Evolutionary conservation across 30 jellyfish, hydroid and myxozoan species (phyloP).

Genomic region (Turritopsis rubra): DNA sequence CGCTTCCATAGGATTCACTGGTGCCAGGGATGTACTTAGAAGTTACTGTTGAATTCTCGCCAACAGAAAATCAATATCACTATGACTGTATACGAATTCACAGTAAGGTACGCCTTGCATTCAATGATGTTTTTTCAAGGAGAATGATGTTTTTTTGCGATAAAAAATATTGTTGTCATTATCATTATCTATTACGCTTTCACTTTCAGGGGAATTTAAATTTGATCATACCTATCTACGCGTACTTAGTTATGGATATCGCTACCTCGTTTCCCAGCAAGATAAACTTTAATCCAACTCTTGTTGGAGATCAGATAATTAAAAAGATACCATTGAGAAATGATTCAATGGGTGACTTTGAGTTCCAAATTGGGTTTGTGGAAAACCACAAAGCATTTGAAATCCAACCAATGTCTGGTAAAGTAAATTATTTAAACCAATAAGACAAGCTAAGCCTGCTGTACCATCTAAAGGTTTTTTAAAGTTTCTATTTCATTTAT

Average conservation of each 20-base stretch:
- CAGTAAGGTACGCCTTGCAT: conserved; percentile 29
- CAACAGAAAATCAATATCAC: conserved; percentile 48
- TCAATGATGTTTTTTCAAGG: neutral
- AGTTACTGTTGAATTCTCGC: conserved; percentile 54
- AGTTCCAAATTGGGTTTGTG: conserved; percentile 43
- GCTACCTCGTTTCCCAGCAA: conserved; percentile 51
- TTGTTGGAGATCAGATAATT: conserved; percentile 46
- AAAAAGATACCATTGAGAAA: conserved; percentile 54
- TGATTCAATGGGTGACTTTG: conserved; percentile 61
- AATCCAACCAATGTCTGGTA: conserved; percentile 78
- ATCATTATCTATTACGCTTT: neutral
- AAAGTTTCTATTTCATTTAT: neutral
- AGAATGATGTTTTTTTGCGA: neutral
- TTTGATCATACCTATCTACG: conserved; percentile 89
- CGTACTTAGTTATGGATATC: conserved; percentile 67
- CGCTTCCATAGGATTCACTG: conserved; percentile 50
- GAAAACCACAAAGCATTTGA: conserved; percentile 54
- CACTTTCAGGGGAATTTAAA: conserved; percentile 47
- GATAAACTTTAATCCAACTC: conserved; percentile 55
- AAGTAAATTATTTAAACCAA: neutral
- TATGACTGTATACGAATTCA: conserved; percentile 71
- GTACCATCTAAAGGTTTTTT: neutral
- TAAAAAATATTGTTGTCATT: neutral
- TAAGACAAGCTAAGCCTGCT: neutral
- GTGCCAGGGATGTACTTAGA: conserved; percentile 87